Evolutionary conservation across 2,888 invertebrate genomes (phyloP), one percentile per base, ranked within the genome.

Genomic region (Troides aeacus): DNA sequence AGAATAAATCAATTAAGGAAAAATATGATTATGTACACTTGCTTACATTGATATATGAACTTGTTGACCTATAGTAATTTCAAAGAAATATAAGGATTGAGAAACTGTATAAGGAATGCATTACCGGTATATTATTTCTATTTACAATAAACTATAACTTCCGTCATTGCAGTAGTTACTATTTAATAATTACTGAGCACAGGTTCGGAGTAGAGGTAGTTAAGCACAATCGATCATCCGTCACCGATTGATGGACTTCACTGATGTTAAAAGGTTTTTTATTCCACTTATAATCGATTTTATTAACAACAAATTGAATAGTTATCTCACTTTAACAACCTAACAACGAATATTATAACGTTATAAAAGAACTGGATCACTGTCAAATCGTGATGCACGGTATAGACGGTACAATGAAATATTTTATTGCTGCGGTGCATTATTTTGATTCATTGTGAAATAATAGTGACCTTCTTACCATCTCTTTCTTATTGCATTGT

Each of bases 391-490:
- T 88, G 88, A 84, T 83, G 74, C 77, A 81, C 84, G 82, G 83
- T 80, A 79, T 78, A 78, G 73, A 78, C 77, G n/a, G 76, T 75
- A 89, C 86, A 87, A 87, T 85, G 78, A 83, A 79, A 83, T 81
- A 78, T 81, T 80, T 82, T 69, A 69, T 84, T 83, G 81, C 80
- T 80, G 78, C 81, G 82, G 84, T 82, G 80, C 77, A 78, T 70
- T 72, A 61, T 61, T 83, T 82, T 83, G 82, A 84, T 83, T 76
- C 75, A 80, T 88, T 88, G 85, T 81, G 82, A 80, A 84, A 86
- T 72, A 69, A 46, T 21, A 59, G 74, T 67, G 83, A 85, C 88
- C 87, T 88, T 88, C 86, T 80, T 74, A 77, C 74, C 17, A 5
- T 50, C 17, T 50, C 6, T n/a, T 4, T 53, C 5, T n/a, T n/a